phyloP scores from a whole-genome alignment of 2,888 invertebrate genomes.

The Nemurella pictetii region DNA sequence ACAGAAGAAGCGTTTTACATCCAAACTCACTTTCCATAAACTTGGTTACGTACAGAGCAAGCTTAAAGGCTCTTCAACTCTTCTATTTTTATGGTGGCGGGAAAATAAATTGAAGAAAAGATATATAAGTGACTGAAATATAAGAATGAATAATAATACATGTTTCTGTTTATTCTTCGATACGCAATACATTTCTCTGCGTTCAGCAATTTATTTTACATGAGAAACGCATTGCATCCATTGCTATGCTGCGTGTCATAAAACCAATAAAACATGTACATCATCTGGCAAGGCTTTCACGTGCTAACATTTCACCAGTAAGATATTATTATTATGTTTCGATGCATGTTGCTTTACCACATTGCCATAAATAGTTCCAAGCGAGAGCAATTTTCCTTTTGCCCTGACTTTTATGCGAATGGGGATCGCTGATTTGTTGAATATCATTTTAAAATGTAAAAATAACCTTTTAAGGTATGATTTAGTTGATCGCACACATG shows the following conservation, averaged over 20 bases:
- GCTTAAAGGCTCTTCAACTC: not conserved
- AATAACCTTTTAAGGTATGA: not conserved
- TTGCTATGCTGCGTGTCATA: too few species aligned
- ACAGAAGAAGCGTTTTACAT: constrained; percentile 32
- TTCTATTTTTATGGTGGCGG: constrained; percentile 2
- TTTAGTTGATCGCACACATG: not conserved
- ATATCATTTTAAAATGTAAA: not conserved
- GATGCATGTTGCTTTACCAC: not conserved
- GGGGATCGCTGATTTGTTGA: not conserved
- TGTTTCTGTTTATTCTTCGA: not conserved
- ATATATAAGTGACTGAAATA: not conserved
- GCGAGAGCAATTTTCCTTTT: not conserved
- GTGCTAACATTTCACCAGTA: too few species aligned
- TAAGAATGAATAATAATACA: not conserved
- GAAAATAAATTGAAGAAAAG: constrained; percentile 21
- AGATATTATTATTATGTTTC: not conserved
- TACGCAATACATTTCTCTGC: not conserved
- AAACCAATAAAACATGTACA: too few species aligned
- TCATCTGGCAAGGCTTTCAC: too few species aligned
- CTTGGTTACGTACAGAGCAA: constrained; percentile 23
- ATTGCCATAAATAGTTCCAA: not conserved
- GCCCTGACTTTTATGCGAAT: not conserved
- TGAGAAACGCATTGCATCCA: too few species aligned
- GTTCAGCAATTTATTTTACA: too few species aligned
- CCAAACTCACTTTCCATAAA: constrained; percentile 35